These are phyloP conservation scores for Emydocephalus ijimae DNA, from an alignment of 2,113 vertebrate species.

Conservation along the genomic window DNA sequence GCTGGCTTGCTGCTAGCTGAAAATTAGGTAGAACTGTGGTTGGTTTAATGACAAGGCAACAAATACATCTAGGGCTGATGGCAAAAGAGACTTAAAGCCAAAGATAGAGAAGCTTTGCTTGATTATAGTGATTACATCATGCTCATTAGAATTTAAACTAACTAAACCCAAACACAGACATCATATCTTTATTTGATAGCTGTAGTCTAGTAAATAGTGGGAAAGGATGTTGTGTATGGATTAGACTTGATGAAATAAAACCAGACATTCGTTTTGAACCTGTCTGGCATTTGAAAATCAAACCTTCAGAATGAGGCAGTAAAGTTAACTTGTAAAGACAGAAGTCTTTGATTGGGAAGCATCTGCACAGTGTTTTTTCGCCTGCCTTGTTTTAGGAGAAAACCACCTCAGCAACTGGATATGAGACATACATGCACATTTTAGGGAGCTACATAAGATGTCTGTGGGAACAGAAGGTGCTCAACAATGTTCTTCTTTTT, in stretches of 20 bases:
- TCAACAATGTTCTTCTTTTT: slow-evolving; percentile 43
- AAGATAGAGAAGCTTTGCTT: slow-evolving; percentile 74
- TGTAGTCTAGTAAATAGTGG: slow-evolving; percentile 74
- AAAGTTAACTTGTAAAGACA: slow-evolving; percentile 79
- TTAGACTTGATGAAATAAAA: slow-evolving; percentile 82
- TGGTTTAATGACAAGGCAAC: slow-evolving; percentile 69
- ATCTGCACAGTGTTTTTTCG: slow-evolving; percentile 70
- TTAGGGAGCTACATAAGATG: slow-evolving; percentile 27
- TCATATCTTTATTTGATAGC: slow-evolving; percentile 82
- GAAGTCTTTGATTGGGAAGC: slow-evolving; percentile 75
- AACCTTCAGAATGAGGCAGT: slow-evolving; percentile 77
- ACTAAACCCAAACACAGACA: slow-evolving; percentile 79
- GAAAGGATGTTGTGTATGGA: slow-evolving; percentile 78
- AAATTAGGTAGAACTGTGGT: slow-evolving; percentile 70
- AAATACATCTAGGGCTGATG: slow-evolving; percentile 63
- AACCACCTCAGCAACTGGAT: slow-evolving; percentile 47
- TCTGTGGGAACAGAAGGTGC: slow-evolving; percentile 51
- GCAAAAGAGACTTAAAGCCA: slow-evolving; percentile 65
- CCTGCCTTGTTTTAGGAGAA: slow-evolving; percentile 65
- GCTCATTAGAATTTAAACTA: slow-evolving; percentile 73
- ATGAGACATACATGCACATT: slow-evolving; percentile 35
- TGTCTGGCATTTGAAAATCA: slow-evolving; percentile 78
- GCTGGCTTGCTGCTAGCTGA: slow-evolving; percentile 55
- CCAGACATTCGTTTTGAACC: slow-evolving; percentile 81
- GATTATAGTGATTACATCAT: slow-evolving; percentile 77